Evolutionary conservation across 1,140 invertebrate genomes (phyloP).

Genomic region (Cyclina sinensis): DNA sequence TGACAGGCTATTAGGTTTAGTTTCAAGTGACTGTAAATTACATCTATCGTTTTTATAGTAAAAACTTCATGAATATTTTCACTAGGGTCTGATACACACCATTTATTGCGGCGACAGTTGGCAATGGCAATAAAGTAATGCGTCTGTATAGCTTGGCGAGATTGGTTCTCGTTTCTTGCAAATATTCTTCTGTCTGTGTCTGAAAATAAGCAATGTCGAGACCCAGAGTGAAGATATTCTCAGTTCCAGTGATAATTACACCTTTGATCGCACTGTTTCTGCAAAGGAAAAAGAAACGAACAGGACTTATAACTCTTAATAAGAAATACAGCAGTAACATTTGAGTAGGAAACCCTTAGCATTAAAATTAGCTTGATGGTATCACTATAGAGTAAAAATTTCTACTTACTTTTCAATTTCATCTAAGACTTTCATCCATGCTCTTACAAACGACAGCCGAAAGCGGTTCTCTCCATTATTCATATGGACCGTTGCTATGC

Average conservation of each 20-base stretch:
- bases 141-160: conserved; percentile 9
- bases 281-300: neutral
- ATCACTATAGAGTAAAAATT: too few species aligned
- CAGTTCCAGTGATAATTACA: conserved; percentile 61
- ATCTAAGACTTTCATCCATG: conserved; percentile 53
- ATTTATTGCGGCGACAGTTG: conserved; percentile 69
- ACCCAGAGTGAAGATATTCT: conserved; percentile 71
- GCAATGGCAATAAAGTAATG: conserved; percentile 49
- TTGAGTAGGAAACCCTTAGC: too few species aligned
- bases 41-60: too few species aligned
- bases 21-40: too few species aligned
- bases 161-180: neutral
- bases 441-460: conserved; percentile 36
- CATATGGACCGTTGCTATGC: conserved; percentile 37
- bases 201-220: conserved; percentile 61
- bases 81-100: too few species aligned
- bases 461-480: conserved; percentile 52
- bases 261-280: conserved; percentile 56
- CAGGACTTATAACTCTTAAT: neutral
- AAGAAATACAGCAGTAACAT: too few species aligned
- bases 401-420: conserved; percentile 43
- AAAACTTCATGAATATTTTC: too few species aligned
- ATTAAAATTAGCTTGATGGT: too few species aligned
- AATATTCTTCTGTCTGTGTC: conserved; percentile 8
- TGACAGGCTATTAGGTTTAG: too few species aligned